Conservation (phyloP, 2,113 vertebrate genomes). For the Albula glossodonta region DNA sequence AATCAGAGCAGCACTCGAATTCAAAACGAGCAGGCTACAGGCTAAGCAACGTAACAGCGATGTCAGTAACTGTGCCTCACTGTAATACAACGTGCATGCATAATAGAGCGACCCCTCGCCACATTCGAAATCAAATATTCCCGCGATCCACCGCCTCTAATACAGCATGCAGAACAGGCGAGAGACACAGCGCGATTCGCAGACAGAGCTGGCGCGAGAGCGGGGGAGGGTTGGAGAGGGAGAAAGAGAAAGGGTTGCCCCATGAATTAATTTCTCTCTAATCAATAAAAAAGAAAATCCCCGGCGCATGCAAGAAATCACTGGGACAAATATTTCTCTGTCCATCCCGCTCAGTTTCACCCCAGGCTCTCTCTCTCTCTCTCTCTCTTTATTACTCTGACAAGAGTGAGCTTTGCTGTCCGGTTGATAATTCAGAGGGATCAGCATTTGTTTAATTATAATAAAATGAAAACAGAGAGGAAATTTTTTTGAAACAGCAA, state of each 20-base stretch:
- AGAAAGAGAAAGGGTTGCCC: conserved; percentile 61
- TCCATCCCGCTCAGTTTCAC: conserved; percentile 45
- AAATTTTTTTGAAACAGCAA: conserved; percentile 37
- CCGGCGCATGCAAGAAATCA: conserved; percentile 58
- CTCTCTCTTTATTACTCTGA: conserved; percentile 53
- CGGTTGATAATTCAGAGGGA: conserved; percentile 40
- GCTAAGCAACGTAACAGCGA: not conserved
- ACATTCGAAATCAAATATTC: conserved; percentile 68
- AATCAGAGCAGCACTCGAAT: not conserved
- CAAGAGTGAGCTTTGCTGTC: conserved; percentile 46
- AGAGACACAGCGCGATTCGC: conserved; percentile 61
- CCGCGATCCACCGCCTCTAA: conserved; percentile 58
- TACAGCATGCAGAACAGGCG: conserved; percentile 70
- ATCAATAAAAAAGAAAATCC: conserved; percentile 69
- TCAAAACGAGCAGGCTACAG: not conserved
- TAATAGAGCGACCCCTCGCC: conserved; percentile 29
- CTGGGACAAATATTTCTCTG: conserved; percentile 55
- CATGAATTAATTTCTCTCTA: conserved; percentile 68
- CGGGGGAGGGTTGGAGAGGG: conserved; percentile 37
- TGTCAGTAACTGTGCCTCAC: conserved; percentile 2
- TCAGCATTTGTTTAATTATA: conserved; percentile 39
- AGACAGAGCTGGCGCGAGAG: conserved; percentile 48
- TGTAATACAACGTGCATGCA: conserved; percentile 43
- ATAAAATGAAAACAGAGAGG: conserved; percentile 36
- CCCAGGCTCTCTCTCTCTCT: conserved; percentile 24